phyloP scores from a whole-genome alignment of 37 sponge, comb jelly and placozoan species.

The Petrosia ficiformis region DNA sequence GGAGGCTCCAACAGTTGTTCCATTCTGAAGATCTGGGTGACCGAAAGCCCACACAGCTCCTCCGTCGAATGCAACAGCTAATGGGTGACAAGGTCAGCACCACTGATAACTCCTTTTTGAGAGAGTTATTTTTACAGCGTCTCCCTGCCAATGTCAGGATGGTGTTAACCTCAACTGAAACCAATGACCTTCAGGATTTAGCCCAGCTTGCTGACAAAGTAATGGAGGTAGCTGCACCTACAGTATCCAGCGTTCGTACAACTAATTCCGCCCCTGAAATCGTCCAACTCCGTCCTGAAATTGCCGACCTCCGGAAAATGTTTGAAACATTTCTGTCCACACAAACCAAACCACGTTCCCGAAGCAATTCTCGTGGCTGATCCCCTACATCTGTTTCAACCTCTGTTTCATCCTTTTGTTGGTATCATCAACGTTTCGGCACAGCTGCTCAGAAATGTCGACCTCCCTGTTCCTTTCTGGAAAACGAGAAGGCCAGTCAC shows the following conservation, averaged over 20 bases:
- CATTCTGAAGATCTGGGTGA: conserved; percentile 26
- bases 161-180: conserved; percentile 24
- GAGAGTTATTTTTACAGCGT: conserved; percentile 42
- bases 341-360: neutral
- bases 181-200: conserved; percentile 14
- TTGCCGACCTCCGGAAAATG: neutral
- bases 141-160: conserved; percentile 23
- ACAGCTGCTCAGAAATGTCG: conserved; percentile 44
- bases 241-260: neutral
- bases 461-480: conserved; percentile 40
- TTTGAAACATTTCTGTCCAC: neutral
- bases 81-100: conserved; percentile 2
- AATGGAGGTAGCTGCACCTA: conserved; percentile 11
- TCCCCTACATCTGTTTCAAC: neutral
- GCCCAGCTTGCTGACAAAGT: conserved; percentile 36
- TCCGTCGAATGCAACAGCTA: conserved; percentile 31
- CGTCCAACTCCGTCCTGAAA: neutral
- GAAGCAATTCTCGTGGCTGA: neutral
- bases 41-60: conserved; percentile 28
- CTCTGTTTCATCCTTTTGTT: conserved; percentile 10
- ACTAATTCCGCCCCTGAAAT: neutral
- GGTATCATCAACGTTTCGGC: conserved; percentile 51
- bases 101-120: conserved; percentile 4
- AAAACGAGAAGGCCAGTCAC: conserved; percentile 61
- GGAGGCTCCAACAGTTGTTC: conserved; percentile 18